Conservation (phyloP, 2,888 invertebrate genomes). For the Syrista parreyssii region DNA sequence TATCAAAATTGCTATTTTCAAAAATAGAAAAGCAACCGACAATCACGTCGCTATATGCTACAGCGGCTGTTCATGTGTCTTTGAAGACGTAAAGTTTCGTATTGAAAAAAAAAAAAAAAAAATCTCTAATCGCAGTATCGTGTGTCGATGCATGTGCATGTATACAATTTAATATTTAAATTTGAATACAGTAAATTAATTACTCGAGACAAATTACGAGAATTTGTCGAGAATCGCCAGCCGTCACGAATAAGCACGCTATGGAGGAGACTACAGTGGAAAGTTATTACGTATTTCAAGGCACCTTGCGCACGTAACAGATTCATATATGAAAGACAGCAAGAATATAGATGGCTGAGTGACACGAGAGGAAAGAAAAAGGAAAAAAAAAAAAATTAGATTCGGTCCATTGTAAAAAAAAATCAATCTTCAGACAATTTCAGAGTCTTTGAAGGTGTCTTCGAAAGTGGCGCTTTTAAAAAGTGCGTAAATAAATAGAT, state of each 20-base stretch:
- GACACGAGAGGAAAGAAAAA: not conserved
- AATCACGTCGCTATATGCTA: not conserved
- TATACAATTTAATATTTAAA: not conserved
- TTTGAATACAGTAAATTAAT: not conserved
- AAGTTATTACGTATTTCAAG: not conserved
- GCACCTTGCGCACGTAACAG: not conserved
- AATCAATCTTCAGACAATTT: constrained; percentile 61
- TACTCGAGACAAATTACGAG: not conserved
- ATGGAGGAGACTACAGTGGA: not conserved
- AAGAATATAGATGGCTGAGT: not conserved
- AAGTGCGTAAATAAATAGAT: constrained; percentile 63
- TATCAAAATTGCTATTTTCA: not conserved
- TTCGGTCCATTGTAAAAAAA: constrained; percentile 25
- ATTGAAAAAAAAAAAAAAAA: not conserved
- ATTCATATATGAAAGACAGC: not conserved
- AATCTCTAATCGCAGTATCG: not conserved
- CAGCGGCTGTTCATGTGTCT: not conserved
- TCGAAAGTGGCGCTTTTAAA: constrained; percentile 39
- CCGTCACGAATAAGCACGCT: not conserved
- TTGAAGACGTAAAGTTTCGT: not conserved
- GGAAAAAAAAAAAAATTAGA: not conserved
- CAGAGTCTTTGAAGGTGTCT: constrained; percentile 39
- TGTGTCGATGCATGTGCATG: not conserved
- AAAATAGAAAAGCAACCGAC: not conserved
- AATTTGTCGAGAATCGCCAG: not conserved